Evolutionary conservation across 92 coral and sea anemone genomes (phyloP).

Genomic region (Hydrozoanthus gracilis): DNA sequence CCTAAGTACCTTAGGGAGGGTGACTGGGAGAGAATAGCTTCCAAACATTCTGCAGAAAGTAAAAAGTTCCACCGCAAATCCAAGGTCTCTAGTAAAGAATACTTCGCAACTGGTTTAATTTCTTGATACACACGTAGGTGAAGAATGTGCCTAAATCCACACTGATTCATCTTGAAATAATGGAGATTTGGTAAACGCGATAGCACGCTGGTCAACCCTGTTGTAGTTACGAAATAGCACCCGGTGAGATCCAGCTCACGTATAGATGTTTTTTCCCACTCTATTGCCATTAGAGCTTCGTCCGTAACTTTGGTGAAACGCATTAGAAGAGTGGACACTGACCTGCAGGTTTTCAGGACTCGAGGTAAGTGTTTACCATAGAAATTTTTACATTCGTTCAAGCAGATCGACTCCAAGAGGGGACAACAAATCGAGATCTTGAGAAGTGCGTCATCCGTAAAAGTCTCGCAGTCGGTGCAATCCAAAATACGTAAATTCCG

Average conservation of each 20-base stretch:
- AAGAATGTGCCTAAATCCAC: conserved; percentile 96
- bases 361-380: conserved; percentile 83
- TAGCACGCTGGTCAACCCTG: conserved; percentile 90
- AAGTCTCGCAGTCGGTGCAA: conserved; percentile 90
- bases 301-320: conserved; percentile 95
- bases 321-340: conserved; percentile 87
- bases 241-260: conserved; percentile 98
- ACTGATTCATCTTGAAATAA: conserved; percentile 99
- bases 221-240: conserved; percentile 96
- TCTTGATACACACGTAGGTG: conserved; percentile 96
- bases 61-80: conserved; percentile 98
- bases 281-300: conserved; percentile 85
- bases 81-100: conserved; percentile 85
- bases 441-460: conserved; percentile 90
- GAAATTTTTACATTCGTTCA: conserved; percentile 97
- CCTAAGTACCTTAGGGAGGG: conserved; percentile 97
- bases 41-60: conserved; percentile 96
- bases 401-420: conserved; percentile 93
- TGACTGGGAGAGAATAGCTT: conserved; percentile 91
- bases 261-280: conserved; percentile 87
- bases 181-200: conserved; percentile 87
- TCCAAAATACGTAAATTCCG: conserved; percentile 89
- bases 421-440: conserved; percentile 92
- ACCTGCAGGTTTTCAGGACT: conserved; percentile 83
- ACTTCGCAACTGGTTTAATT: conserved; percentile 81